These are phyloP conservation scores for Onthophagus sagittarius DNA, from an alignment of 2,888 invertebrate species.

Conservation along the genomic window DNA sequence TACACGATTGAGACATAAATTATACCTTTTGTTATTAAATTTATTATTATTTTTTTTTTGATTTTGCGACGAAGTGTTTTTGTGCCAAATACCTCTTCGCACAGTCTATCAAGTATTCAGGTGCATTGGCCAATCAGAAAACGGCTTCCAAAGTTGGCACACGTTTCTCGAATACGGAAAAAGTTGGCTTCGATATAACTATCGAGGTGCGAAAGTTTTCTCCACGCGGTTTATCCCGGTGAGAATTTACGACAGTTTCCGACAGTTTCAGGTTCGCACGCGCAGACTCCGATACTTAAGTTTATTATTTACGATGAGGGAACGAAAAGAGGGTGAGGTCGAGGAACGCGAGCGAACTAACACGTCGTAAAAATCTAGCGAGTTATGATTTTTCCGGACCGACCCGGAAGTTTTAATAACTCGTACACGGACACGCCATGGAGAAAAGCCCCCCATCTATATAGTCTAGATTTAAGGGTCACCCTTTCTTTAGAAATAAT, in stretches of 20 bases:
- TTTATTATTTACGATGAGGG: conserved; percentile 18
- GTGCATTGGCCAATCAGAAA: neutral
- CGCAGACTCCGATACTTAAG: conserved; percentile 17
- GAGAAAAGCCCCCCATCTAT: neutral
- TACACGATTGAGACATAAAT: neutral
- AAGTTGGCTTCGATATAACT: neutral
- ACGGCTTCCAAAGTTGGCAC: neutral
- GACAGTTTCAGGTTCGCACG: conserved; percentile 15
- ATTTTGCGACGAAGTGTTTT: neutral
- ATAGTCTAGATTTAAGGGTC: neutral
- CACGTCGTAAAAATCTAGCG: neutral
- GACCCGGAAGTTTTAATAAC: neutral
- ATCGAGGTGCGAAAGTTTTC: neutral
- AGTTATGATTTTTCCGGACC: neutral
- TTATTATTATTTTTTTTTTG: neutral
- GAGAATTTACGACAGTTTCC: conserved; percentile 23
- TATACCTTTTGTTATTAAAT: neutral
- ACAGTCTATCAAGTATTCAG: neutral
- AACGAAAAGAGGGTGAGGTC: neutral
- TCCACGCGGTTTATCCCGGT: neutral
- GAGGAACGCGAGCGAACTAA: neutral
- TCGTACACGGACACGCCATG: neutral
- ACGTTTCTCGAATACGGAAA: neutral
- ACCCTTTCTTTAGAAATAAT: neutral
- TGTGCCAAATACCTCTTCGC: neutral